phyloP scores from a whole-genome alignment of 2,797 vertebrate genomes.

The Ptychadena robeensis region DNA sequence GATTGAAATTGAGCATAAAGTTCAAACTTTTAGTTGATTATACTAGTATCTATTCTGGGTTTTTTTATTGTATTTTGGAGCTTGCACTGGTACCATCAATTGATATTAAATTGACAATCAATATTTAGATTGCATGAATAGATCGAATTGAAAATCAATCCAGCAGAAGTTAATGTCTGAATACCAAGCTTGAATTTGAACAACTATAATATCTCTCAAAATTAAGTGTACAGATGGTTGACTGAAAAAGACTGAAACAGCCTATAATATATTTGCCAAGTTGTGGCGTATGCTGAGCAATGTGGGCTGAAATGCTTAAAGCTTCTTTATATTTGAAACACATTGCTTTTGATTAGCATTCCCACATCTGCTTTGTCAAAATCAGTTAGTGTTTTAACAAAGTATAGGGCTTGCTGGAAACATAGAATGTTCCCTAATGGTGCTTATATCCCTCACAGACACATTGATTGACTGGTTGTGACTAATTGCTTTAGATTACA shows the following conservation, averaged over 20 bases:
- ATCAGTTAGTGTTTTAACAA: constrained; percentile 19
- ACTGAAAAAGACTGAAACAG: constrained; percentile 29
- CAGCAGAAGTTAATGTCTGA: too few species aligned
- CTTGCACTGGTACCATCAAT: too few species aligned
- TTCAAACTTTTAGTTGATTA: too few species aligned
- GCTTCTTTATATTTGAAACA: constrained; percentile 47
- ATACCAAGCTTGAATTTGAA: too few species aligned
- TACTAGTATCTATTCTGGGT: too few species aligned
- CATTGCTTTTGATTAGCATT: constrained; percentile 49
- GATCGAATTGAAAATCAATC: too few species aligned
- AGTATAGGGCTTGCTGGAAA: constrained; percentile 5
- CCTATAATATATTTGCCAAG: constrained; percentile 1
- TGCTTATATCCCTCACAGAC: constrained; percentile 1
- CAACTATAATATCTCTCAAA: background rate
- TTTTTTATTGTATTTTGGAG: too few species aligned
- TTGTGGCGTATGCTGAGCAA: constrained; percentile 8
- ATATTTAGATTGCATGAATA: too few species aligned
- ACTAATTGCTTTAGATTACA: background rate
- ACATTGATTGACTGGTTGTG: background rate
- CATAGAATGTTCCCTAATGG: constrained; percentile 9
- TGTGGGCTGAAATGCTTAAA: constrained; percentile 22
- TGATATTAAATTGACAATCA: too few species aligned
- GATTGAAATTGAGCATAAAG: too few species aligned
- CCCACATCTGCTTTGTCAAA: constrained; percentile 47
- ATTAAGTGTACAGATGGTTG: constrained; percentile 17